Base-by-base conservation (phyloP, 2,888 invertebrate genomes). In the Agrotis puta region DNA sequence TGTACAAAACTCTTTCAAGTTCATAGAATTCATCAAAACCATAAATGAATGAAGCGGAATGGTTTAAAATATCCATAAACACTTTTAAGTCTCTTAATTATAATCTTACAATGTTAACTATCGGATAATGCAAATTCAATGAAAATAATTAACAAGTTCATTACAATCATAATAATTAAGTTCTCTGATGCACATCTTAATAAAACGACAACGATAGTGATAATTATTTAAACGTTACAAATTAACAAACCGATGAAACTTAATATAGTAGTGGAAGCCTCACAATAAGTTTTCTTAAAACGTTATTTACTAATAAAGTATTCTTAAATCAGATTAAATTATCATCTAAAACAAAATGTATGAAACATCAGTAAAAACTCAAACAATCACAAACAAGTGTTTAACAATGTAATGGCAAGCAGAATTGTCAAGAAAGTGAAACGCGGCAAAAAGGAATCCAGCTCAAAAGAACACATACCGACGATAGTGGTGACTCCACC, bases 341-440 rank as follows among this genome's bases (percentile, higher is more conserved):
- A 71, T 73, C 69, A 69, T 68, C 79, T 63, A 77, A 74, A 70
- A 77, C 69, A 84, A 87, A 88, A 88, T 88, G 83, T 70, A 77
- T 69, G 70, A 85, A 85, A 85, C 82, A 77, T 70, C 71, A 63
- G 64, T 83, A 80, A 85, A 88, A 82, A 75, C 71, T 78, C 77
- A 87, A 85, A 89, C 88, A 90, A 94, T 95, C 92, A 94, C 85
- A 88, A 89, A 90, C 89, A 90, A 75, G 48, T 74, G 61, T 67
- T 64, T 89, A 96, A 97, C 94, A 96, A 97, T 97, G 97, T 97
- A 92, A 97, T 97, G 97, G 97, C 96, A 87, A 95, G 96, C 89
- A 96, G 97, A 89, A 97, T 97, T 84, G 97, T 98, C 87, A 97
- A 97, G 87, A 97, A 97, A 96, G 97, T 98, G 85, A 98, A 97